phyloP scores from a whole-genome alignment of 2,888 invertebrate genomes.

The Caenorhabditis wallacei region DNA sequence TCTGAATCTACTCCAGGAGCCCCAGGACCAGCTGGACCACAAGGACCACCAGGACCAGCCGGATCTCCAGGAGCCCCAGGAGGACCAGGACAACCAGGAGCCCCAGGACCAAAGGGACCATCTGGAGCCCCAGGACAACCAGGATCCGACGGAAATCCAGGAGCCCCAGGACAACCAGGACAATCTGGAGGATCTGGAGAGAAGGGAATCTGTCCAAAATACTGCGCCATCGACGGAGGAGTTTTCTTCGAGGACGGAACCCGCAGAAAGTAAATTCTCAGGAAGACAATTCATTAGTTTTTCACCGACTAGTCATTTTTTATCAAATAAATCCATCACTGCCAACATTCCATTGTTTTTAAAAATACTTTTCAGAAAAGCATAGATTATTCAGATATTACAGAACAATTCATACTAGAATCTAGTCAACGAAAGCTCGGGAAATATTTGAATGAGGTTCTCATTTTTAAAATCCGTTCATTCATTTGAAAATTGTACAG shows the following conservation, averaged over 20 bases:
- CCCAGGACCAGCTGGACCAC: constrained; percentile 69
- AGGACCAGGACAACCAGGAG: constrained; percentile 63
- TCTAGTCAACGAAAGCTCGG: no score
- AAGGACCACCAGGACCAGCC: constrained; percentile 61
- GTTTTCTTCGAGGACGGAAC: constrained; percentile 82
- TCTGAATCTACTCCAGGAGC: constrained; percentile 64
- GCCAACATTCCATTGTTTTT: constrained; percentile 11
- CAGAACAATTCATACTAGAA: not conserved
- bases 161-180: constrained; percentile 68
- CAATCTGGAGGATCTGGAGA: constrained; percentile 69
- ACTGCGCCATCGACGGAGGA: constrained; percentile 82
- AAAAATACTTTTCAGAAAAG: not conserved
- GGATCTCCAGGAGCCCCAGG: constrained; percentile 71
- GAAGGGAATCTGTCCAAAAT: constrained; percentile 77
- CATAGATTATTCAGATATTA: not conserved
- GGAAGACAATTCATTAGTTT: constrained; percentile 38
- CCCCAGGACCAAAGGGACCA: constrained; percentile 65
- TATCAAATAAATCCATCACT: constrained; percentile 29
- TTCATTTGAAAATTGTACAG: no score
- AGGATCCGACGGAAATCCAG: constrained; percentile 72
- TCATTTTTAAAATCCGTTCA: no score
- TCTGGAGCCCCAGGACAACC: constrained; percentile 68
- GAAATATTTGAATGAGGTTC: no score
- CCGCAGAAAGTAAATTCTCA: constrained; percentile 60
- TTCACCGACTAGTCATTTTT: constrained; percentile 45